Evolutionary conservation across 2,797 vertebrate genomes (phyloP), one percentile per base, ranked within the genome.

Genomic region (Intellagama lesueurii): DNA sequence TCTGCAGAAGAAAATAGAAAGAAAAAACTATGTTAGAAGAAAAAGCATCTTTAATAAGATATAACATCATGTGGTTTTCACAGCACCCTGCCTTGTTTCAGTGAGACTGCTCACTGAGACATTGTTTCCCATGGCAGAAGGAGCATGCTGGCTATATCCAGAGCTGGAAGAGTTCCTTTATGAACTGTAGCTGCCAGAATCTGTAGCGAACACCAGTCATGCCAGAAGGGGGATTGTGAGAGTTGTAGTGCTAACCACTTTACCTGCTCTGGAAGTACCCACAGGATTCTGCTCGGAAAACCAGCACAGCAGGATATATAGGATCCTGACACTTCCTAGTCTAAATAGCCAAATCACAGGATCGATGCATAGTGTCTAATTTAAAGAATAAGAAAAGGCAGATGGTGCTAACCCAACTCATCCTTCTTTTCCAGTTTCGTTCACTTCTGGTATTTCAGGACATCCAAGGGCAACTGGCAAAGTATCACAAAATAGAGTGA

Each of bases 1-100:
- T 93, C 99, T 99, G 97, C 75, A 91, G 73, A 89, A 92, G 40
- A 90, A 47, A 93, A 81, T 7, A 94, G 28, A 93, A 44, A 92
- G 17, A 4, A 44, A 86, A 66, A 19, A 44, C 28, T 32, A 30
- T 3, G 40, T 87, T 82, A 82, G 44, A 7, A 89, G 6, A 47
- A 68, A 81, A 14, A 17, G 4, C 6, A 86, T 12, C 7, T 49
- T 81, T 44, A 44, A 56, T 76, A 64, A 66, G 73, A 79, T 44
- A 70, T 26, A 30, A n/a, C 2, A 11, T 64, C 28, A 76, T 28
- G 7, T 76, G 40, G 56, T 14, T 76, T 60, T 19, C 56, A 85
- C 17, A 80, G 56, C 28, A 52, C 26, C 9, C 32, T 14, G 28
- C 7, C 49, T 6, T 44, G 52, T 30, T 76, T 2, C 30, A 72